Evolutionary conservation across 1,140 invertebrate species (phyloP), one percentile per base, ranked within the genome.

Genomic region (Drosophila hydei): DNA sequence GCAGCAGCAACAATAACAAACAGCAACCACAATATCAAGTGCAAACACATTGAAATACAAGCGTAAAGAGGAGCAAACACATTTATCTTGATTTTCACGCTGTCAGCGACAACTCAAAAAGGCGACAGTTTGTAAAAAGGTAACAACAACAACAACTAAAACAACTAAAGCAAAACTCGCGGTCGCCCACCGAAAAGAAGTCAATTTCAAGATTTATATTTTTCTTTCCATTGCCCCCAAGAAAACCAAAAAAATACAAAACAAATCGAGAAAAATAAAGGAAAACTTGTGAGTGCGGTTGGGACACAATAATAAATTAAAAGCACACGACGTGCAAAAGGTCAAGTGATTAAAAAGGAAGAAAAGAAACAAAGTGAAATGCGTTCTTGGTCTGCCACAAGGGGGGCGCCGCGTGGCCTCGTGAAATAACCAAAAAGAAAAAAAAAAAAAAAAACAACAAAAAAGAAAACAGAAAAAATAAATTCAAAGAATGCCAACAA

Each of bases 1-100:
- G 14, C 38, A 16, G 14, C 38, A 40, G 14, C n/a, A 40, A 40
- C 38, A 14, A 40, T 8, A 7, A 42, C 9, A 11, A 42, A 7
- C 38, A 75, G 77, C 77, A 62, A 68, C 47, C 59, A 27, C 18
- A 9, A 4, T 11, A 23, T 11, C 4, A 9, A 21, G 9, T 30
- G 18, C 47, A 19, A 56, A 65, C 18, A 36, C 12, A 12, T 52
- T 38, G 38, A 25, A 48, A 21, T 30, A 25, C 12, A 58, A 48
- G 38, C 43, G 77, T 60, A 62, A 77, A 68, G 70, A 60, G 74
- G 62, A 75, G 75, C 30, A 47, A 75, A 81, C 67, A 78, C 81
- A 87, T 87, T 87, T 87, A 87, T 87, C 81, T 87, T 84, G 81
- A 88, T 87, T 87, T 87, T 81, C 83, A 87, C 81, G 83, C 81